Percentiles rank a stretch among this genome's conserved stretches.
Evolutionary conservation across 2,888 invertebrate species (phyloP).

Genomic region (Gerris lacustris): DNA sequence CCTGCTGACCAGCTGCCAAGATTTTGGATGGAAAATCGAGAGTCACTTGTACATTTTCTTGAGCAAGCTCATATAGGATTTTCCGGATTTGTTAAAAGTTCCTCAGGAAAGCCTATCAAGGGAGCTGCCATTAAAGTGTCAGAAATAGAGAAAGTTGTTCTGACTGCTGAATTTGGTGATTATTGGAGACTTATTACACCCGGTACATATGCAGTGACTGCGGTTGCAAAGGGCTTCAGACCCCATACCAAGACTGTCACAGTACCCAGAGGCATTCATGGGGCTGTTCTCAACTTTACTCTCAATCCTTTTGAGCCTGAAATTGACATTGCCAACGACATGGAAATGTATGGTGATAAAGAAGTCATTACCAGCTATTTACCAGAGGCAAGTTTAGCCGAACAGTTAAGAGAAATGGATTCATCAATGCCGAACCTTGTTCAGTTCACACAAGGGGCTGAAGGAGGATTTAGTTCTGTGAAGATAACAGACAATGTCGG

Average conservation of each 20-base stretch:
- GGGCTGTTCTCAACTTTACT: conserved; percentile 47
- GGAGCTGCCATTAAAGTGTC: conserved; percentile 63
- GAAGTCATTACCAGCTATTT: conserved; percentile 54
- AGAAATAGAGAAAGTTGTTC: conserved; percentile 60
- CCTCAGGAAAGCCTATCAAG: conserved; percentile 57
- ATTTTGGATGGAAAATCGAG: conserved; percentile 83
- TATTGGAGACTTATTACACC: conserved; percentile 84
- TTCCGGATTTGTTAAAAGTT: conserved; percentile 71
- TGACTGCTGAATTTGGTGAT: conserved; percentile 63
- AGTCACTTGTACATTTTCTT: conserved; percentile 69
- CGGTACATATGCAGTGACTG: conserved; percentile 70
- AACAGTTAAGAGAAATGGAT: conserved; percentile 54
- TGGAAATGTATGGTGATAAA: conserved; percentile 36
- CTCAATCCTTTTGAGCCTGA: conserved; percentile 66
- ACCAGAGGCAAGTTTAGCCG: conserved; percentile 50
- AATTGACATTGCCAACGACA: conserved; percentile 72
- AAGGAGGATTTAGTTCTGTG: conserved; percentile 48
- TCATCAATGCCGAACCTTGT: conserved; percentile 53
- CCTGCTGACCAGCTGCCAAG: conserved; percentile 51
- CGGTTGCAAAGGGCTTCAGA: conserved; percentile 55
- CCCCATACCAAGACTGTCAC: conserved; percentile 49
- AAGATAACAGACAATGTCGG: conserved; percentile 64
- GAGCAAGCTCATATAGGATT: conserved; percentile 82
- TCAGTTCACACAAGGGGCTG: conserved; percentile 57
- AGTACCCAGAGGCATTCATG: conserved; percentile 39